Evolutionary conservation across 64 coral and sea anemone species (phyloP).

Genomic region (Actinia equina): DNA sequence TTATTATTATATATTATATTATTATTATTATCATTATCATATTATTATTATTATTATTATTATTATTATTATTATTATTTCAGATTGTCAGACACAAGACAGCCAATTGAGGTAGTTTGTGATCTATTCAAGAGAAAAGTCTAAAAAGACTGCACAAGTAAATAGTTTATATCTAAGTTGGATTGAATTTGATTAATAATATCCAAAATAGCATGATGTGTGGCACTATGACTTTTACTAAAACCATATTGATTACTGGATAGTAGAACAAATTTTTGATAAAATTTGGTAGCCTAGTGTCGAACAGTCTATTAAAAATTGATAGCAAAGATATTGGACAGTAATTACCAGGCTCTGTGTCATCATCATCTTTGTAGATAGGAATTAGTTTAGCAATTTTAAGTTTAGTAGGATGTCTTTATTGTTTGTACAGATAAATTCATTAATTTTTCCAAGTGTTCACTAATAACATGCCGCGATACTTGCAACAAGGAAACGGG

Average conservation of each 20-base stretch:
- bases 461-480: neutral
- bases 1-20: no score
- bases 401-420: no score
- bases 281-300: no score
- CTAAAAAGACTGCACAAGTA: conserved; percentile 37
- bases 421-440: neutral
- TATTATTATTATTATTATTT: no score
- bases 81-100: neutral
- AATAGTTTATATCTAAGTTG: conserved; percentile 48
- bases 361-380: conserved; percentile 52
- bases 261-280: no score
- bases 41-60: no score
- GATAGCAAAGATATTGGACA: no score
- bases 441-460: neutral
- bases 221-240: no score
- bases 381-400: conserved; percentile 30
- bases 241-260: no score
- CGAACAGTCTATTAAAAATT: no score
- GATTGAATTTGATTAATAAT: conserved; percentile 58
- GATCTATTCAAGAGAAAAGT: conserved; percentile 27
- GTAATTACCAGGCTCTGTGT: conserved; percentile 2
- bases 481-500: conserved; percentile 19
- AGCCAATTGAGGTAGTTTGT: conserved; percentile 1
- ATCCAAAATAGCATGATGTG: conserved; percentile 14
- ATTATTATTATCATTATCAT: no score